Conservation (phyloP, 2,888 invertebrate genomes). For the Rotaria macrura region DNA sequence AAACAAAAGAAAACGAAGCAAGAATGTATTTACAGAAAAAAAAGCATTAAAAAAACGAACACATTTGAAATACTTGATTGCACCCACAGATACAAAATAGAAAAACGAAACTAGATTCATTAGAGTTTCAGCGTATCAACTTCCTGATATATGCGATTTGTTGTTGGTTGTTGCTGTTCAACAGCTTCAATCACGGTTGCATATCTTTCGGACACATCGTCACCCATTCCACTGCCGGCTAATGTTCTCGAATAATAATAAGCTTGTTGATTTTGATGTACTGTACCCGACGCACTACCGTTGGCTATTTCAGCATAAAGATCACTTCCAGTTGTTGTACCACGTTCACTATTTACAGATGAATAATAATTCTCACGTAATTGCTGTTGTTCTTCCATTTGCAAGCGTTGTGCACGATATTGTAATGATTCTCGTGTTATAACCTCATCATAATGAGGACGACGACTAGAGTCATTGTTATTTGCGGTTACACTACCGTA, state of each 20-base stretch:
- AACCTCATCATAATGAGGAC: conserved; percentile 12
- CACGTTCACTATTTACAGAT: conserved; percentile 20
- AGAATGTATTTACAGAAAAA: neutral
- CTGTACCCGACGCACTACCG: conserved; percentile 12
- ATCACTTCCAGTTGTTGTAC: neutral
- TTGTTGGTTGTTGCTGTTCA: conserved; percentile 3
- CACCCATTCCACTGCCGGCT: neutral
- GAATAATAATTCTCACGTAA: conserved; percentile 15
- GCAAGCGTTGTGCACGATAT: conserved; percentile 1
- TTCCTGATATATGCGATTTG: conserved; percentile 1
- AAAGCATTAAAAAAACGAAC: neutral
- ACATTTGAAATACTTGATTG: neutral
- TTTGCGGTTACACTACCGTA: neutral
- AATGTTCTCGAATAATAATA: neutral
- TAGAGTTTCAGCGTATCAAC: conserved; percentile 8
- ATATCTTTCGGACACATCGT: conserved; percentile 11
- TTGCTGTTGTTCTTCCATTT: conserved; percentile 6
- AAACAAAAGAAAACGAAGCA: neutral
- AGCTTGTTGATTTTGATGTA: neutral
- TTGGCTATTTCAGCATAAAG: conserved; percentile 15
- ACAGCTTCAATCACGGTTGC: neutral
- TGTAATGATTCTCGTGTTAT: conserved; percentile 21
- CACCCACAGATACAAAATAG: neutral
- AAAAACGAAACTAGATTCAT: neutral
- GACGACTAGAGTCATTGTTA: neutral